These are phyloP conservation scores for Atherinosoma microstoma DNA, from an alignment of 2,797 vertebrate genomes.

Conservation along the genomic window DNA sequence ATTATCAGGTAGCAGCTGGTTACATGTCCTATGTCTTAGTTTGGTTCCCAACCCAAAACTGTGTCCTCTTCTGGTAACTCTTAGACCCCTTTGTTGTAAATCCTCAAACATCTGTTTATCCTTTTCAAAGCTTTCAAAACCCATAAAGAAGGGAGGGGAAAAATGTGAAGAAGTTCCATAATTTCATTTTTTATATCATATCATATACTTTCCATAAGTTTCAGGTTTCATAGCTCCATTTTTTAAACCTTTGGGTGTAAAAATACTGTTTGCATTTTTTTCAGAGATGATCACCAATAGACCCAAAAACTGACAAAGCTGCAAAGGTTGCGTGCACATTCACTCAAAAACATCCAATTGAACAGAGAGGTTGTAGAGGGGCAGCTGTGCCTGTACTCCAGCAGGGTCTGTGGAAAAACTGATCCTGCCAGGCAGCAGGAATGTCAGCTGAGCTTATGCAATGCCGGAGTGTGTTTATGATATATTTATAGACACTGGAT, in stretches of 20 bases:
- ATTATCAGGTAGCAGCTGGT: constrained; percentile 5
- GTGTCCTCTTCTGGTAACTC: not conserved
- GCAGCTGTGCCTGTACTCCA: constrained; percentile 71
- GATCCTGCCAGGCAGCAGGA: constrained; percentile 70
- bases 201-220: no score
- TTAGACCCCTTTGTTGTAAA: not conserved
- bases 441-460: constrained; percentile 76
- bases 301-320: not conserved
- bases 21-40: not conserved
- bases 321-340: constrained; percentile 17
- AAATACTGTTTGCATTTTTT: not conserved
- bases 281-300: not conserved
- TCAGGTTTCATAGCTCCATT: no score
- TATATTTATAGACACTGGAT: constrained; percentile 76
- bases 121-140: no score
- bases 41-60: constrained; percentile 1
- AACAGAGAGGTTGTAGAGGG: constrained; percentile 20
- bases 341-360: constrained; percentile 18
- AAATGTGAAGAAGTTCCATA: no score
- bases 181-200: no score
- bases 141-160: not conserved
- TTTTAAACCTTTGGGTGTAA: not conserved
- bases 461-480: constrained; percentile 63
- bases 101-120: no score
- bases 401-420: constrained; percentile 78